Evolutionary conservation across 2,888 invertebrate species (phyloP).

Genomic region (Nipponacmea schrenckii): DNA sequence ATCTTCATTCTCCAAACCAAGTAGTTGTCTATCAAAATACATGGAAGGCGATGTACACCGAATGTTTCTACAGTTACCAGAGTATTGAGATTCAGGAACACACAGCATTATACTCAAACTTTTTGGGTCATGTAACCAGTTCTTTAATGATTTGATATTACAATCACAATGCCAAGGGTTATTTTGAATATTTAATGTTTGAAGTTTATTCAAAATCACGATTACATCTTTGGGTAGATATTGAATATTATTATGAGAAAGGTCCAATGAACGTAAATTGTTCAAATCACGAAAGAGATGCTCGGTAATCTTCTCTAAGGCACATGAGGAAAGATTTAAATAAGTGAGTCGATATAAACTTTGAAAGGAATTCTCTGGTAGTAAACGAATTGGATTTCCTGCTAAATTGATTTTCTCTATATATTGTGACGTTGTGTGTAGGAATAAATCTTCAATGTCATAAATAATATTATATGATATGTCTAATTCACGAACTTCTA

Average conservation of each 20-base stretch:
- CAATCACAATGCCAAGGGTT: conserved; percentile 59
- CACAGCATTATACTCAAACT: conserved; percentile 33
- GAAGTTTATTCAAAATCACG: conserved; percentile 33
- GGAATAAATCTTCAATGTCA: conserved; percentile 32
- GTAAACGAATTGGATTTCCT: conserved; percentile 40
- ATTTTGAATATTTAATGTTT: conserved; percentile 36
- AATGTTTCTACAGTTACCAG: conserved; percentile 35
- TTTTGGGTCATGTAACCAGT: conserved; percentile 40
- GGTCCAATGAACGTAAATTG: conserved; percentile 43
- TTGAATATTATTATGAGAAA: conserved; percentile 48
- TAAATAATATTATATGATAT: conserved; percentile 49
- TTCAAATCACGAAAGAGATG: conserved; percentile 35
- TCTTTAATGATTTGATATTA: conserved; percentile 43
- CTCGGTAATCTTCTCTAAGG: conserved; percentile 34
- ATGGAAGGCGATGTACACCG: conserved; percentile 41
- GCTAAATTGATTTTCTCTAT: conserved; percentile 44
- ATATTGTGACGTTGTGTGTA: conserved; percentile 41
- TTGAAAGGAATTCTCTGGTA: conserved; percentile 38
- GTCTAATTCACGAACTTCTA: conserved; percentile 41
- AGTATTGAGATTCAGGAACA: conserved; percentile 11
- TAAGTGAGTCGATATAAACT: conserved; percentile 43
- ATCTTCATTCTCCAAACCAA: conserved; percentile 31
- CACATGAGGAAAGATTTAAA: conserved; percentile 51
- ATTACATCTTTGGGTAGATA: conserved; percentile 39
- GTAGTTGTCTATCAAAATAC: conserved; percentile 32